Evolutionary conservation across 2,113 vertebrate genomes (phyloP).

Genomic region (Nothobranchius furzeri): DNA sequence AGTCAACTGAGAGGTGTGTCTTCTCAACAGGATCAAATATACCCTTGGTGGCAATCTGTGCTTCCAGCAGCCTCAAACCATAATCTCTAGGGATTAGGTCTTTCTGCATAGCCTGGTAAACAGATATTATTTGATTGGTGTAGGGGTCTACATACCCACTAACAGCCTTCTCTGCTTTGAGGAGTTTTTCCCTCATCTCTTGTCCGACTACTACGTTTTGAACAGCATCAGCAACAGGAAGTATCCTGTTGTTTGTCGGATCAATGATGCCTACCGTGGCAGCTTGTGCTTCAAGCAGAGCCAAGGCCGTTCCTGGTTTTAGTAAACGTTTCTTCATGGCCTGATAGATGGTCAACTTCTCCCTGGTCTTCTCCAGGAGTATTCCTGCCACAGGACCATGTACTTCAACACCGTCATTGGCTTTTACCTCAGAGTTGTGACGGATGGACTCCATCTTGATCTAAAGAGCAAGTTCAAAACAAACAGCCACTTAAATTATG

Average conservation of each 20-base stretch:
- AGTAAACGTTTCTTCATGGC: constrained; percentile 93
- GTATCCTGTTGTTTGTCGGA: constrained; percentile 85
- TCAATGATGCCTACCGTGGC: constrained; percentile 89
- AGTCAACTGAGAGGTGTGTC: constrained; percentile 82
- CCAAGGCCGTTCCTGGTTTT: constrained; percentile 86
- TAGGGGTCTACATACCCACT: constrained; percentile 89
- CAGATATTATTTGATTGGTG: constrained; percentile 85
- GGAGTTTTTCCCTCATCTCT: constrained; percentile 90
- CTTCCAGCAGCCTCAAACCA: constrained; percentile 88
- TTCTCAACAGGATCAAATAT: constrained; percentile 88
- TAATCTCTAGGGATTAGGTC: constrained; percentile 89
- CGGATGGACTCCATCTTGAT: constrained; percentile 51
- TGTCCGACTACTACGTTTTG: constrained; percentile 86
- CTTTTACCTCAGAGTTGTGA: constrained; percentile 18
- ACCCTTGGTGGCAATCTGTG: constrained; percentile 86
- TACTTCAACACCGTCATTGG: constrained; percentile 40
- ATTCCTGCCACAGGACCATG: constrained; percentile 82
- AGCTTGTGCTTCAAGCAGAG: constrained; percentile 91
- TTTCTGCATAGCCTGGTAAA: constrained; percentile 96
- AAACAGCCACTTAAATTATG: neutral
- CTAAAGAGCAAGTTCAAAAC: constrained; percentile 25
- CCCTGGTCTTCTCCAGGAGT: constrained; percentile 86
- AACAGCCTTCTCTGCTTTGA: constrained; percentile 85
- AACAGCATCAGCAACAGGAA: constrained; percentile 87
- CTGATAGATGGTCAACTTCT: constrained; percentile 88